Evolutionary conservation across 2,113 vertebrate species (phyloP), one percentile per base, ranked within the genome.

Genomic region (Nibea albiflora): DNA sequence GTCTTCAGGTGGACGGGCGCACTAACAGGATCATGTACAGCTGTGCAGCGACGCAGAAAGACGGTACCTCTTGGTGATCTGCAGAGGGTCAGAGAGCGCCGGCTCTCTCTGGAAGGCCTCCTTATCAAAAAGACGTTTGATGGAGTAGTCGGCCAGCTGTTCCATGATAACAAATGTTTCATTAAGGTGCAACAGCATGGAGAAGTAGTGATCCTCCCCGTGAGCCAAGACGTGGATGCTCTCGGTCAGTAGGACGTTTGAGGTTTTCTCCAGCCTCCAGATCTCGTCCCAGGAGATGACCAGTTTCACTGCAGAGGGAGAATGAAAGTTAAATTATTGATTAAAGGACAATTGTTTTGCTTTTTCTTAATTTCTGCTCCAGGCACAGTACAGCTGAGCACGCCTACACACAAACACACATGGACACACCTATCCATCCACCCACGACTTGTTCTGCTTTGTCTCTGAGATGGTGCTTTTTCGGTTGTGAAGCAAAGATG

Each of bases 151-250:
- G 3, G 98, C 97, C 82, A 99, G 92, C 91, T 99, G 97, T 79
- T 99, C 98, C 98, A 99, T 99, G 70, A 99, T 96, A 61, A 97
- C 93, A 20, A 97, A 99, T 0, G 98, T 99, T 93, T 99, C 96
- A 56, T 93, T 97, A n/a, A 99, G 96, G 89, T 97, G 97, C 88
- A 99, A 87, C 89, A 99, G 96, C 98, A 99, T 99, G 74, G 98
- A 99, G 94, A 99, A 99, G 92, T 97, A 98, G 89, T 99, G 96
- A 81, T 97, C 94, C 67, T 98, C 98, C 42, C 97, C 97, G 11
- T 78, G 94, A 53, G 96, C 95, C 85, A 95, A 89, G 64, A 99
- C 96, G 11, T 96, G 97, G 92, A 99, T 98, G 89, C 96, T 98
- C 93, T 99, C 98, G 2, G 98, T 96, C 84, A 99, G 93, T 87